Evolutionary conservation across 2,888 invertebrate species (phyloP), one percentile per base, ranked within the genome.

Genomic region (Protonemura montana): DNA sequence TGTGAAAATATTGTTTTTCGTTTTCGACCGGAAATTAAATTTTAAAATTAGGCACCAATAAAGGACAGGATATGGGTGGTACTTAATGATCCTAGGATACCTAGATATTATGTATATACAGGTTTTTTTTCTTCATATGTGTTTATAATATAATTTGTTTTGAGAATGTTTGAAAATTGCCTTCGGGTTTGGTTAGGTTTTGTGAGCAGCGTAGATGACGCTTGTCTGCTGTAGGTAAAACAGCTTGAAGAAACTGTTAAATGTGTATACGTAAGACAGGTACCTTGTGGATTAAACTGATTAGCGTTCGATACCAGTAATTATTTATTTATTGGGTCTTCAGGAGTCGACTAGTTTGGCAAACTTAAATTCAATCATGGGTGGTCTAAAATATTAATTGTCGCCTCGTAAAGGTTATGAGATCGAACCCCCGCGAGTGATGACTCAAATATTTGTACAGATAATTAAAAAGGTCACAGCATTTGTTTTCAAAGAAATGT

Each of bases 1-100:
- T 78, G 78, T 78, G 78, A 78, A 78, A 78, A 78, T 7, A 78
- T 78, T 78, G 78, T 78, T 78, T 78, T 78, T 78, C 78, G 13
- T 59, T 7, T n/a, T 78, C 10, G 78, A 28, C 26, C 78, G 27
- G 78, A 28, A 78, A 78, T 27, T 78, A 27, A 78, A 78, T 78
- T 78, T 78, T 28, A 28, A 78, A 78, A 26, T 78, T 26, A 28
- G 78, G 78, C 28, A 78, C 78, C 78, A 78, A 28, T 28, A 78
- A 27, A 78, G 21, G 26, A 26, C 78, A 78, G 78, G 78, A 78
- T 78, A 78, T 78, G 78, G 78, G 78, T 78, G 78, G 78, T 78
- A 78, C 6, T 16, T 28, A 78, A 78, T 16, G 78, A 78, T 77
- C n/a, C 26, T 25, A 21, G 59, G 1, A 59, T 35, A 35, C 35